phyloP scores from a whole-genome alignment of 2,113 vertebrate genomes.

The Salminus brasiliensis region DNA sequence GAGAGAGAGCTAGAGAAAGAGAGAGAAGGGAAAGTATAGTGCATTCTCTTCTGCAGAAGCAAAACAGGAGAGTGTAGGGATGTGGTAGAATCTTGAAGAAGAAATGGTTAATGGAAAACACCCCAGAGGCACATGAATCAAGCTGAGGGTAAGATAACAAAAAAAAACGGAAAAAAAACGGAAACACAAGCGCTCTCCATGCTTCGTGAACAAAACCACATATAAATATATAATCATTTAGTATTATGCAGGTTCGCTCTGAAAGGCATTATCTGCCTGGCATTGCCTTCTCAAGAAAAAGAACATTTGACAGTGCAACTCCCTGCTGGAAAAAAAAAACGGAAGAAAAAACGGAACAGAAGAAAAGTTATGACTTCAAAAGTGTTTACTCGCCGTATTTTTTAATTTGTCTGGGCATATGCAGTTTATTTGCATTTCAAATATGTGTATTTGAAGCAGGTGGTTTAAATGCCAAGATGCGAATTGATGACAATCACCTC shows the following conservation, averaged over 20 bases:
- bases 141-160: slow-evolving; percentile 67
- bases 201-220: slow-evolving; percentile 61
- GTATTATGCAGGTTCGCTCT: slow-evolving; percentile 55
- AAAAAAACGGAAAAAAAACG: slow-evolving; percentile 42
- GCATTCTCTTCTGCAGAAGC: slow-evolving; percentile 34
- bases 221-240: slow-evolving; percentile 68
- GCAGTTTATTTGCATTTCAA: slow-evolving; percentile 83
- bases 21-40: slow-evolving; percentile 42
- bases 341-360: slow-evolving; percentile 52
- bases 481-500: slow-evolving; percentile 81
- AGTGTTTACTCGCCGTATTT: slow-evolving; percentile 64
- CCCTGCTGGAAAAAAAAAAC: slow-evolving; percentile 60
- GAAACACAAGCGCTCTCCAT: slow-evolving; percentile 35
- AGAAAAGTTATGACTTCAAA: slow-evolving; percentile 71
- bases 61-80: background rate
- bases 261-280: slow-evolving; percentile 60
- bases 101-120: slow-evolving; percentile 69
- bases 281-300: slow-evolving; percentile 55
- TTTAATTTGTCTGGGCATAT: slow-evolving; percentile 76
- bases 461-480: slow-evolving; percentile 82
- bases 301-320: slow-evolving; percentile 68
- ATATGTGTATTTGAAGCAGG: slow-evolving; percentile 77
- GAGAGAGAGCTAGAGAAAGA: slow-evolving; percentile 42
- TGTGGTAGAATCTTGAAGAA: too few species aligned
- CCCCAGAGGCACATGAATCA: slow-evolving; percentile 62